These are phyloP conservation scores for Lonchura striata DNA, from an alignment of 2,113 vertebrate genomes.

Conservation along the genomic window DNA sequence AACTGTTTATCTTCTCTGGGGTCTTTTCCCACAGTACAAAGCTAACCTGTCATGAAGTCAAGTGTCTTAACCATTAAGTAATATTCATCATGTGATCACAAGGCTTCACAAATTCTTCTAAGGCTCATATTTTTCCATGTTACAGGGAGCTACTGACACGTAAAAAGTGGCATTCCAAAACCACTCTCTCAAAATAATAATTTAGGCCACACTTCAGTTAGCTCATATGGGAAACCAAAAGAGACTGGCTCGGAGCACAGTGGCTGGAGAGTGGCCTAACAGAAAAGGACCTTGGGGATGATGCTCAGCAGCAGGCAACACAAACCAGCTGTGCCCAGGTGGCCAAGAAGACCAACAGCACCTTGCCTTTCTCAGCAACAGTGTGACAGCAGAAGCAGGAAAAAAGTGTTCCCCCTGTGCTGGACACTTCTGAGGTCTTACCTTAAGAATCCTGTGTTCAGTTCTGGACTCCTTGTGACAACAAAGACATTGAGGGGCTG, in stretches of 20 bases:
- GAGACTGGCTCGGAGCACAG: background rate
- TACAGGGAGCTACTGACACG: background rate
- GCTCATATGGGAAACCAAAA: background rate
- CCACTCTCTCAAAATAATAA: background rate
- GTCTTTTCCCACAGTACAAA: background rate
- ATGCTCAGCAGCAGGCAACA: background rate
- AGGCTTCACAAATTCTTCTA: background rate
- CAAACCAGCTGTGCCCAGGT: background rate
- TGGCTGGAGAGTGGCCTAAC: background rate
- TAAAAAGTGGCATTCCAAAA: background rate
- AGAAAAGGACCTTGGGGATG: background rate
- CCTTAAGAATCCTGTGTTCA: background rate
- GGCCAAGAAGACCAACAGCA: fast-evolving
- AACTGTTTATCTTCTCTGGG: background rate
- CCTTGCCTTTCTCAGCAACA: background rate
- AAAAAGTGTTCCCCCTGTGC: no score
- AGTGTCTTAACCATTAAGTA: background rate
- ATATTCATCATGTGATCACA: background rate
- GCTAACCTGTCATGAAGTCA: background rate
- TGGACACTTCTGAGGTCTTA: background rate
- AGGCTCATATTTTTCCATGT: background rate
- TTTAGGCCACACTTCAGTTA: background rate
- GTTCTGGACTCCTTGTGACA: background rate
- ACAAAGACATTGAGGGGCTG: background rate
- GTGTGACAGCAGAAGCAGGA: background rate